Evolutionary conservation across 1,140 invertebrate genomes (phyloP), one percentile per base, ranked within the genome.

Genomic region (Rhizoglyphus robini): DNA sequence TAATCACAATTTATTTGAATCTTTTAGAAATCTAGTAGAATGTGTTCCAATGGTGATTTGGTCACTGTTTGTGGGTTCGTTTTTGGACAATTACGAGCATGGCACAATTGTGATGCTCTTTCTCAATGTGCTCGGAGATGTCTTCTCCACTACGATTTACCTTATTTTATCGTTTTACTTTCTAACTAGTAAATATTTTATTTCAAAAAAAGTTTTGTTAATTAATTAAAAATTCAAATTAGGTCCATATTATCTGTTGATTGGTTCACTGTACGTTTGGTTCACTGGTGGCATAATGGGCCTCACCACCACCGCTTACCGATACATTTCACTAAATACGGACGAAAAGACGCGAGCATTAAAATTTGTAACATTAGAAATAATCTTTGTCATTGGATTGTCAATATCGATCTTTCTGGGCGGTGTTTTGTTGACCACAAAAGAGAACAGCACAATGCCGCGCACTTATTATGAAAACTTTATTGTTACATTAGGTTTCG

Each of bases 31-130:
- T 32, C 15, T 60, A 2, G 36, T 60, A 20, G 15, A 60, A 3
- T 15, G 30, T 2, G 15, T 60, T 20, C 15, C 58, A 2, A 60
- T 60, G 58, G 15, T 60, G 13, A 38, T 46, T 46, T 60, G 58
- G 58, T 60, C 58, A 38, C 15, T 60, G n/a, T 60, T 60, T 60
- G 15, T 60, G 15, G 58, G 58, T 2, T 60, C 58, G 3, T 60
- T 60, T 60, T 46, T 60, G 58, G 58, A 60, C 27, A 15, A 27
- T 27, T 29, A 20, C 13, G 1, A 13, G 2, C 15, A 27, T 23
- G 27, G 18, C 13, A 60, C 58, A 3, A 2, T 8, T 29, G 27
- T 60, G 29, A 60, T 60, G 11, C 13, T 60, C 2, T 34, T 32
- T 11, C 25, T 15, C 18, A 60, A 29, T 27, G n/a, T 15, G 4